Evolutionary conservation across 2,888 invertebrate genomes (phyloP), one percentile per base, ranked within the genome.

Genomic region (Galeopsomyia nigrocyanea): DNA sequence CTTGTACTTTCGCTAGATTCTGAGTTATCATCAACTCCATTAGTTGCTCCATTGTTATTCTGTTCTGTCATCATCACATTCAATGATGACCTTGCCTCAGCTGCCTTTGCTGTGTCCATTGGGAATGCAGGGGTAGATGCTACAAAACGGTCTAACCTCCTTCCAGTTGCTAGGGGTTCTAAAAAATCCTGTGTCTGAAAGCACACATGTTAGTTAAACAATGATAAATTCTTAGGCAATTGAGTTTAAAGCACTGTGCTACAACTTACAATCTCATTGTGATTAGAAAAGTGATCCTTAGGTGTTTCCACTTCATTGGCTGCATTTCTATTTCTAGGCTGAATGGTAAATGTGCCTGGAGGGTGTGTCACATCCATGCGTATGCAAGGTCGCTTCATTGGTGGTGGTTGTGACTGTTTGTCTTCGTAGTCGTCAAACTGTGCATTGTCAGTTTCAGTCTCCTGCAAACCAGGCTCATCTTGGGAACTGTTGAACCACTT

Each of bases 1-100:
- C 89, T 90, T 16, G 89, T 90, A 64, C 89, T 89, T 79, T 89
- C 90, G 76, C 89, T 89, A 77, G 89, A 89, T 79, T 90, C 89
- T 21, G 90, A 89, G 80, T 88, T 88, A 76, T 89, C 88, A 78
- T 89, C 89, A 21, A 83, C 86, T 74, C 83, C 85, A 77, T 85
- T 84, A n/a, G 80, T 71, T 47, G 80, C 71, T 14, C 80, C 83
- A 73, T 82, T 82, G 68, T 82, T 82, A 74, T 82, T 83, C 73
- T 80, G 77, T 19, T 78, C 68, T 19, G 79, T 55, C 61, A 80
- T 75, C 67, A 84, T 70, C 6, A 81, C 75, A 74, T 82, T 82
- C 19, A 82, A 76, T 21, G 82, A 76, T 13, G 82, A 78, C 55
- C 80, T 78, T 61, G 81, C 78, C 26, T 79, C 73, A n/a, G 75